phyloP scores from a whole-genome alignment of 1,140 invertebrate genomes.

The Panulirus ornatus region DNA sequence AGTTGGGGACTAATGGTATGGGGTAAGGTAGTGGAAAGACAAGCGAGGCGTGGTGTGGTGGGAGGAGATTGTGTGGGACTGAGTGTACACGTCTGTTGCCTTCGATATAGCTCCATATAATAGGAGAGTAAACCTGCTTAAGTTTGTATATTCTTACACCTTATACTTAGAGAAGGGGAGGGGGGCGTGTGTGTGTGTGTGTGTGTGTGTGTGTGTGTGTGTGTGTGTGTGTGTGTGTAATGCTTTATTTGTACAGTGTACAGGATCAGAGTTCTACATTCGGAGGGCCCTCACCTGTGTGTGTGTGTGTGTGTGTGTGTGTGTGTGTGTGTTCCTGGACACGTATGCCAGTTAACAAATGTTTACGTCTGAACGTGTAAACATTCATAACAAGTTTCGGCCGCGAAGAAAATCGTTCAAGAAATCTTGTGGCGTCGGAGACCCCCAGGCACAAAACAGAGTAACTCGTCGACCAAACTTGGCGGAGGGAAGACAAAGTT shows the following conservation, averaged over 20 bases:
- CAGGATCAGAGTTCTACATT: too few species aligned
- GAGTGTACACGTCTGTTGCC: too few species aligned
- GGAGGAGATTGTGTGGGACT: not conserved
- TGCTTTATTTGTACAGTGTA: too few species aligned
- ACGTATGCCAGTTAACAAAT: not conserved
- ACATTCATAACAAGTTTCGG: not conserved
- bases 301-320: not conserved
- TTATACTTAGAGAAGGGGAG: too few species aligned
- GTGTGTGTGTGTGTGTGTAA: not conserved
- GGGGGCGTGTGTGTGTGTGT: not conserved
- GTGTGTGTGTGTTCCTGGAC: not conserved
- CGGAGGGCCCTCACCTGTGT: too few species aligned
- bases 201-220: not conserved
- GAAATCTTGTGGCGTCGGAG: not conserved
- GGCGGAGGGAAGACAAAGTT: slow-evolving; percentile 49
- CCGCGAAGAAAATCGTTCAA: not conserved
- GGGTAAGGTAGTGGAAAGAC: too few species aligned
- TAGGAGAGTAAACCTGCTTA: not conserved
- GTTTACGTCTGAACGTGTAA: not conserved
- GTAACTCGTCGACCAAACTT: not conserved
- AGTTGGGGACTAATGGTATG: too few species aligned
- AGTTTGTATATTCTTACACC: too few species aligned
- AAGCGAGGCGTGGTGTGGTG: too few species aligned
- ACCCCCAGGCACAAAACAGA: not conserved
- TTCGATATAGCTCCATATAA: too few species aligned